These are phyloP conservation scores for Pempheris klunzingeri DNA, from an alignment of 2,797 vertebrate species.

Conservation along the genomic window DNA sequence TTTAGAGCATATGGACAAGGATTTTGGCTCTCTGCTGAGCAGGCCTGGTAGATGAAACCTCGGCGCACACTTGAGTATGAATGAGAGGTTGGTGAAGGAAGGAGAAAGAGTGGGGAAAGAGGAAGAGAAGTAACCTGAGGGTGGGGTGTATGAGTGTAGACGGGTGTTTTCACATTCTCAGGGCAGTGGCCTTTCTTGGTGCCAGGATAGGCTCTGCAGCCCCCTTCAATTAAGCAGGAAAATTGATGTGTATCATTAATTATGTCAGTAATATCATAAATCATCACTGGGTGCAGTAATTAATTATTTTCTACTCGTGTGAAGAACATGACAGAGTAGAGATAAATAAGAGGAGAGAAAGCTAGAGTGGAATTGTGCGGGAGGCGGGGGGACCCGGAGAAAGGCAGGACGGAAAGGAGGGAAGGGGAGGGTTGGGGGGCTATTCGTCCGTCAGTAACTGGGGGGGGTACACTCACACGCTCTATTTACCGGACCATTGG, in stretches of 20 bases:
- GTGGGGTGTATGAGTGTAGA: slow-evolving; percentile 44
- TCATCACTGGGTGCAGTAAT: slow-evolving; percentile 93
- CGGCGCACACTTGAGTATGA: slow-evolving; percentile 34
- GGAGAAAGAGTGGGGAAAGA: slow-evolving; percentile 46
- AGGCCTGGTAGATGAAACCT: slow-evolving; percentile 52
- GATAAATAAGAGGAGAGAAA: slow-evolving; percentile 89
- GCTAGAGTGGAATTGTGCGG: slow-evolving; percentile 75
- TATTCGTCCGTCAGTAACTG: slow-evolving; percentile 80
- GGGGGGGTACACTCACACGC: slow-evolving; percentile 83
- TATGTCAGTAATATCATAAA: slow-evolving; percentile 97
- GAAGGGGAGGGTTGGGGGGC: slow-evolving; percentile 73
- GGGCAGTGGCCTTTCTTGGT: slow-evolving; percentile 82
- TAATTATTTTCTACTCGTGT: slow-evolving; percentile 95
- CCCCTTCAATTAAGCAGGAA: slow-evolving; percentile 94
- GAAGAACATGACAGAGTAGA: slow-evolving; percentile 93
- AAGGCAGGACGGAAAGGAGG: slow-evolving; percentile 69
- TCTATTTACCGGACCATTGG: slow-evolving; percentile 86
- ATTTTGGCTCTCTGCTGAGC: slow-evolving; percentile 67
- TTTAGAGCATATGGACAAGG: slow-evolving; percentile 68
- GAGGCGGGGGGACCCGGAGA: slow-evolving; percentile 72
- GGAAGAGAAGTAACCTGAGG: slow-evolving; percentile 50
- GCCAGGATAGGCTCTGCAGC: slow-evolving; percentile 82
- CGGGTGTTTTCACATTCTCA: slow-evolving; percentile 72
- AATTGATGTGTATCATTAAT: slow-evolving; percentile 99
- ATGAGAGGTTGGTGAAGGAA: slow-evolving; percentile 49